Evolutionary conservation across 2,797 vertebrate genomes (phyloP).

Genomic region (Antrozous pallidus): DNA sequence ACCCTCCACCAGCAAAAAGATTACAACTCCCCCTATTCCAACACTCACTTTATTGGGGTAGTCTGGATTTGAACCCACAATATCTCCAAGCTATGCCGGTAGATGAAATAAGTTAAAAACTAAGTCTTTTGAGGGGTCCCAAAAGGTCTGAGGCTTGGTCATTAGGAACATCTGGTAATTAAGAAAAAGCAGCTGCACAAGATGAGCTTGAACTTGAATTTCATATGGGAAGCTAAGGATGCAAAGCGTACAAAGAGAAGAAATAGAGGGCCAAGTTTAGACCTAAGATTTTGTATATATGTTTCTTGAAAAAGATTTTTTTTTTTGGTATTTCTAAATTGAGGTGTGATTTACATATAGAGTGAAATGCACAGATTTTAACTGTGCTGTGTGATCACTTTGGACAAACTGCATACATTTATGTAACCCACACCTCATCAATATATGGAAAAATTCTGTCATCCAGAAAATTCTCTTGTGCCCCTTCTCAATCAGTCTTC

Average conservation of each 20-base stretch:
- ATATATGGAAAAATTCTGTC: not conserved
- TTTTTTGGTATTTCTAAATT: not conserved
- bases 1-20: not conserved
- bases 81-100: not conserved
- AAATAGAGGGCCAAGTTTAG: not conserved
- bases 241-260: not conserved
- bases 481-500: not conserved
- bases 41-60: not conserved
- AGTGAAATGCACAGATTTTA: not conserved
- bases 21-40: not conserved
- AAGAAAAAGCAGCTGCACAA: conserved; percentile 24
- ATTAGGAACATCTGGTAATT: conserved; percentile 37
- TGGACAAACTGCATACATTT: not conserved
- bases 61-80: not conserved
- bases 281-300: not conserved
- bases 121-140: not conserved
- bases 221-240: not conserved
- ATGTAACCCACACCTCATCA: not conserved
- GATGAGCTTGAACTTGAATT: conserved; percentile 26
- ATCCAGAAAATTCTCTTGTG: not conserved
- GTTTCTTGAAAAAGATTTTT: not conserved
- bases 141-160: not conserved
- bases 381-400: not conserved
- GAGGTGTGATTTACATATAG: not conserved
- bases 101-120: not conserved